These are phyloP conservation scores for Emesis castigata DNA, from an alignment of 2,888 invertebrate species.

Conservation along the genomic window DNA sequence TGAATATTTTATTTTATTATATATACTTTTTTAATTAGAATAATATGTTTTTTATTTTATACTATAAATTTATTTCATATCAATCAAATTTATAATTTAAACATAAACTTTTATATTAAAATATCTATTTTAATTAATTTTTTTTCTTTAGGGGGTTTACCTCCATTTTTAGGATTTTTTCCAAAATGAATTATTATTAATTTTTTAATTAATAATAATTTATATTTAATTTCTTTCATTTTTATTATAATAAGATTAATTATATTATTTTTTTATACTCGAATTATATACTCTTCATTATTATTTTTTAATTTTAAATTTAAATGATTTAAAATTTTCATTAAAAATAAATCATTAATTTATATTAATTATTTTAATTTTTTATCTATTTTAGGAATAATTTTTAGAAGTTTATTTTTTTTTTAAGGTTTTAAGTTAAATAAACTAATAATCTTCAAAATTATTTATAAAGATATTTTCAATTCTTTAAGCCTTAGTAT, in stretches of 20 bases:
- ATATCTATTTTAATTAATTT: slow-evolving; percentile 85
- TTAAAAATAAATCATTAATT: slow-evolving; percentile 77
- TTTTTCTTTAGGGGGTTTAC: slow-evolving; percentile 88
- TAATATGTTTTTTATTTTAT: slow-evolving; percentile 83
- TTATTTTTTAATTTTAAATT: slow-evolving; percentile 83
- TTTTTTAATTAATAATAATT: slow-evolving; percentile 81
- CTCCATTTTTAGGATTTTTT: slow-evolving; percentile 89
- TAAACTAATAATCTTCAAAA: slow-evolving; percentile 91
- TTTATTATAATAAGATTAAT: slow-evolving; percentile 86
- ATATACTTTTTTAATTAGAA: slow-evolving; percentile 82
- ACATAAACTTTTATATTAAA: slow-evolving; percentile 81
- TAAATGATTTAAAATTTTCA: slow-evolving; percentile 80
- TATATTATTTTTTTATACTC: slow-evolving; percentile 87
- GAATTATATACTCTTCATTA: slow-evolving; percentile 83
- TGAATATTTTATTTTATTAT: slow-evolving; percentile 82
- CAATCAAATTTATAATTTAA: slow-evolving; percentile 83
- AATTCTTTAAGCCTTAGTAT: slow-evolving; percentile 88
- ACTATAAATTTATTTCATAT: slow-evolving; percentile 83
- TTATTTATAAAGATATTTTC: slow-evolving; percentile 85
- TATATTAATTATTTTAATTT: slow-evolving; percentile 74
- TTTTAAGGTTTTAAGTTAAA: slow-evolving; percentile 88
- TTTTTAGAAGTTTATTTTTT: slow-evolving; percentile 78
- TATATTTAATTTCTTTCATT: slow-evolving; percentile 79
- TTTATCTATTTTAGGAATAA: slow-evolving; percentile 76
- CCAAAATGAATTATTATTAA: slow-evolving; percentile 89